These are phyloP conservation scores for Pseudochirops cupreus DNA, from an alignment of 2,797 vertebrate genomes.

Conservation along the genomic window DNA sequence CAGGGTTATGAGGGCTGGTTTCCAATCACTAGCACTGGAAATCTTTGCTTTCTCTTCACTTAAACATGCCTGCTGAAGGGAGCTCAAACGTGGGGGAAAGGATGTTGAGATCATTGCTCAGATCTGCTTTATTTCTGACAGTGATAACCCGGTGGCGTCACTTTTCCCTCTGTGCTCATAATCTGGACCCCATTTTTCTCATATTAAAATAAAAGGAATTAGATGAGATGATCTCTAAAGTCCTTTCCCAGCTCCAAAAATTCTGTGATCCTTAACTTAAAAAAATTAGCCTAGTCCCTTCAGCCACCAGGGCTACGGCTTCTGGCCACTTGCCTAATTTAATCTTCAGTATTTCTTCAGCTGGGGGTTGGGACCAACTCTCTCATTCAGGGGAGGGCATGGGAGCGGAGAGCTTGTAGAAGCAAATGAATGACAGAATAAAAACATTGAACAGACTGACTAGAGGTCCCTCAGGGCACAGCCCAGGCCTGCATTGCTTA, in stretches of 20 bases:
- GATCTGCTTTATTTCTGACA: neutral
- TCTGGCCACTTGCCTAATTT: neutral
- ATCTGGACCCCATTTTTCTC: neutral
- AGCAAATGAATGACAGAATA: neutral
- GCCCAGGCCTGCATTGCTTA: neutral
- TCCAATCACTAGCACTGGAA: neutral
- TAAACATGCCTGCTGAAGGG: neutral
- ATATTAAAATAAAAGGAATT: neutral
- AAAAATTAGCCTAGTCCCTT: neutral
- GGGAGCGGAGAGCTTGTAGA: neutral
- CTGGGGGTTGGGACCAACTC: neutral
- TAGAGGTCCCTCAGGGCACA: conserved; percentile 1
- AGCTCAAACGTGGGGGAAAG: neutral
- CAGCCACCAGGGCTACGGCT: neutral
- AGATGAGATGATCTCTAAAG: neutral
- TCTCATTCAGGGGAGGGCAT: neutral
- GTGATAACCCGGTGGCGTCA: neutral
- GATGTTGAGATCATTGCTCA: neutral
- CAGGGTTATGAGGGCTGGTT: neutral
- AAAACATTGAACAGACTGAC: conserved; percentile 21
- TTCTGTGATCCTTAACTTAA: neutral
- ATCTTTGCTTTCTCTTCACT: neutral
- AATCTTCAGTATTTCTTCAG: neutral
- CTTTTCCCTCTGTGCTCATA: neutral
- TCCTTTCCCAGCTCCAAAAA: neutral